These are phyloP conservation scores for Benitochromis conjunctus DNA, from an alignment of 2,113 vertebrate genomes.

Conservation along the genomic window DNA sequence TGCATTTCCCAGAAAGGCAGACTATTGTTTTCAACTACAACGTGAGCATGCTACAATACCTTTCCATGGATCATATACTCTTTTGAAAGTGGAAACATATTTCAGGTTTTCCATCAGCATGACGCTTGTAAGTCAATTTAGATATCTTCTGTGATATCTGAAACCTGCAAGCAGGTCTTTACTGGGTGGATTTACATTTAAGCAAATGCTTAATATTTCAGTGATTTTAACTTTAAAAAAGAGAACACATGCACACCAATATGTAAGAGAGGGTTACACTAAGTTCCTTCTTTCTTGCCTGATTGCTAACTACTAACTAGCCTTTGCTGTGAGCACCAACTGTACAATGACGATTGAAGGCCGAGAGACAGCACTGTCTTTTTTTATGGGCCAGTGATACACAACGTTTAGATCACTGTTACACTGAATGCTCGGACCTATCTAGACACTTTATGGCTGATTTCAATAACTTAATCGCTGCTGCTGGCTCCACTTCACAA, in stretches of 20 bases:
- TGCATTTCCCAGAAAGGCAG: neutral
- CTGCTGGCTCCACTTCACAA: neutral
- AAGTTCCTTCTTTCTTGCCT: fast-evolving
- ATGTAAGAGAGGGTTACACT: neutral
- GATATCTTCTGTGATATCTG: neutral
- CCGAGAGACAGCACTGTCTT: neutral
- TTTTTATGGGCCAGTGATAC: neutral
- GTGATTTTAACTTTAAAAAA: neutral
- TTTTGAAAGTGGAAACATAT: neutral
- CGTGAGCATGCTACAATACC: neutral
- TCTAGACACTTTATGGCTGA: neutral
- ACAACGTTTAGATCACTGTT: neutral
- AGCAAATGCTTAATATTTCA: neutral
- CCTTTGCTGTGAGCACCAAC: neutral
- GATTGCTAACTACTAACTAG: neutral
- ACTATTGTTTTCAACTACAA: neutral
- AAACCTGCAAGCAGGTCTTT: neutral
- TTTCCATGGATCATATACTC: neutral
- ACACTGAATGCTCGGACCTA: neutral
- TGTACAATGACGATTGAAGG: fast-evolving
- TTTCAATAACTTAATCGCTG: neutral
- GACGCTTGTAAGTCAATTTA: neutral
- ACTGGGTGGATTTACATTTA: neutral
- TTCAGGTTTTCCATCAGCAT: neutral
- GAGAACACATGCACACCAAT: neutral